Evolutionary conservation across 1,140 invertebrate genomes (phyloP).

Genomic region (Macrotrachela quadricornifera): DNA sequence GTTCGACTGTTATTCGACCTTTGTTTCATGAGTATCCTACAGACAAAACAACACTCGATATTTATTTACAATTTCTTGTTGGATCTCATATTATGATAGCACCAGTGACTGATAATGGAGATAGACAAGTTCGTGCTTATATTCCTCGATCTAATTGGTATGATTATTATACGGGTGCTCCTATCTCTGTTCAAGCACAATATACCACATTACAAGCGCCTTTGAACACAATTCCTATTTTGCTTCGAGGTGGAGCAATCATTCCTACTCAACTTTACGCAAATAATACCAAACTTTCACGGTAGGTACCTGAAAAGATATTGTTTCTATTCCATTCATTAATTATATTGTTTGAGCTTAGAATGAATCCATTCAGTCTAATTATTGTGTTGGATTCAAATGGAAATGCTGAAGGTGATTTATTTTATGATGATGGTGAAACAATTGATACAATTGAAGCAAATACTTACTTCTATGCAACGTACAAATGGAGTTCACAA

Average conservation of each 20-base stretch:
- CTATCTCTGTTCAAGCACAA: too few relatives aligned
- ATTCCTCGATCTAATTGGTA: constrained; percentile 29
- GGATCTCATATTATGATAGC: constrained; percentile 49
- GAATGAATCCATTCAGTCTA: constrained; percentile 6
- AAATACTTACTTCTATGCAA: too few relatives aligned
- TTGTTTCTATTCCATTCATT: too few relatives aligned
- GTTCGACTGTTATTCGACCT: constrained; percentile 49
- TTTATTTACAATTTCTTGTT: constrained; percentile 61
- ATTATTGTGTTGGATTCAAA: constrained; percentile 8
- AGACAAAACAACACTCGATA: constrained; percentile 42
- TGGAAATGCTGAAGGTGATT: constrained; percentile 1
- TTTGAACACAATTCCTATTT: constrained; percentile 21
- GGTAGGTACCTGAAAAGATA: neutral
- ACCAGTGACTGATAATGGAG: constrained; percentile 36
- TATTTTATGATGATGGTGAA: constrained; percentile 12
- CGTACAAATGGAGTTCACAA: too few relatives aligned
- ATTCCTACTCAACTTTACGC: constrained; percentile 25
- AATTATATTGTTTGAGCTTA: too few relatives aligned
- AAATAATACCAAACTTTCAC: constrained; percentile 16
- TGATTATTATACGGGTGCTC: constrained; percentile 22
- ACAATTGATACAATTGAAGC: too few relatives aligned
- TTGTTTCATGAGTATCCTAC: constrained; percentile 40
- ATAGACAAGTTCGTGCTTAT: constrained; percentile 13
- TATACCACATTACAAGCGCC: constrained; percentile 8
- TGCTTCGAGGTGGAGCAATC: constrained; percentile 27